Evolutionary conservation across 2,113 vertebrate genomes (phyloP).

Genomic region (Castor canadensis): DNA sequence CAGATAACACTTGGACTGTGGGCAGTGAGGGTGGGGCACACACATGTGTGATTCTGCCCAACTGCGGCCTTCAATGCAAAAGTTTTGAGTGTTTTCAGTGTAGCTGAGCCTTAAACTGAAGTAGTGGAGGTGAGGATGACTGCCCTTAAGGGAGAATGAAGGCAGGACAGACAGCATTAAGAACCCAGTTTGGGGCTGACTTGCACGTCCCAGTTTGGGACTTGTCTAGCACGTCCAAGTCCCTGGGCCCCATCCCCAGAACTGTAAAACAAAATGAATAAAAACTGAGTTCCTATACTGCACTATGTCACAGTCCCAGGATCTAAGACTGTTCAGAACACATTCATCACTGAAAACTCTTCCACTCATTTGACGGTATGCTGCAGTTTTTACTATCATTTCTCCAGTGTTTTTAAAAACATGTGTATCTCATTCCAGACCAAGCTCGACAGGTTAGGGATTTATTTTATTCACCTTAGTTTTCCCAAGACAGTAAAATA

Average conservation of each 20-base stretch:
- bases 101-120: constrained; percentile 60
- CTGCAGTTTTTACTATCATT: background rate
- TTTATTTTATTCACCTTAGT: background rate
- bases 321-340: constrained; percentile 67
- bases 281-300: no score
- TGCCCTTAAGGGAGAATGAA: constrained; percentile 63
- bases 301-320: constrained; percentile 30
- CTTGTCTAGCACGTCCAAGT: no score
- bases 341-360: background rate
- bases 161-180: constrained; percentile 29
- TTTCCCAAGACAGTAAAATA: background rate
- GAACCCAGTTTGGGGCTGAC: no score
- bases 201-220: no score
- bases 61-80: constrained; percentile 40
- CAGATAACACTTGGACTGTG: background rate
- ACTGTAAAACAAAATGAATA: no score
- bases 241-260: no score
- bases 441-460: background rate
- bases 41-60: background rate
- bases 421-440: background rate
- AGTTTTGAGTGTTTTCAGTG: constrained; percentile 39
- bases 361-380: background rate
- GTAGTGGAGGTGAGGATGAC: background rate
- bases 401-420: background rate
- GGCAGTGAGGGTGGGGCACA: background rate